These are phyloP conservation scores for Ophion slaviceki DNA, from an alignment of 2,888 invertebrate genomes.

Conservation along the genomic window DNA sequence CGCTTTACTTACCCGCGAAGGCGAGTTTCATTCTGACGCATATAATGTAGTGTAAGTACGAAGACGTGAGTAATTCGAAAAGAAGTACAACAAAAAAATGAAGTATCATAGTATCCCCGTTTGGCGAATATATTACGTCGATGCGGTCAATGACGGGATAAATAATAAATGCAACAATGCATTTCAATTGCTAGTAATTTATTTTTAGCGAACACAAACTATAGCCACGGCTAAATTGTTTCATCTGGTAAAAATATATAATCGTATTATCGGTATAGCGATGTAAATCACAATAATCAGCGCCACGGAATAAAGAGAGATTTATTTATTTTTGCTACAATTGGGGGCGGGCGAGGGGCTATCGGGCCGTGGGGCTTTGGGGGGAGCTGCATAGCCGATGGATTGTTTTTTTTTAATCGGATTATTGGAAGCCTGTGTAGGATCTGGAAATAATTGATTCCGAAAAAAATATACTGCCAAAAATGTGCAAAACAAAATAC, in stretches of 20 bases:
- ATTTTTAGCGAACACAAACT: constrained; percentile 64
- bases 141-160: constrained; percentile 73
- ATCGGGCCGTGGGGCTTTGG: not conserved
- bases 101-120: constrained; percentile 69
- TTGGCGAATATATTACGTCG: constrained; percentile 1
- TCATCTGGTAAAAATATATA: constrained; percentile 53
- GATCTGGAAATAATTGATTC: constrained; percentile 82
- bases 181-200: constrained; percentile 68
- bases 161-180: constrained; percentile 81
- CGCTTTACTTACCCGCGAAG: constrained; percentile 80
- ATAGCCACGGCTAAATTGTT: constrained; percentile 45
- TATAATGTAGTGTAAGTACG: constrained; percentile 34
- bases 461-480: constrained; percentile 75
- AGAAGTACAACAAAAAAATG: constrained; percentile 62
- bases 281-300: constrained; percentile 70
- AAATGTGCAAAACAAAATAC: constrained; percentile 70
- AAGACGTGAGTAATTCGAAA: constrained; percentile 68
- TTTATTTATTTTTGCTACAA: constrained; percentile 70
- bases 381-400: not conserved
- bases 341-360: constrained; percentile 65
- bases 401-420: not conserved
- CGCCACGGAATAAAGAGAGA: constrained; percentile 73
- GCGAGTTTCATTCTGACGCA: constrained; percentile 69
- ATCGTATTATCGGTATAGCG: constrained; percentile 51
- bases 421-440: constrained; percentile 72